Conservation (phyloP, 2,888 invertebrate species). For the Lepeophtheirus nordmannii region DNA sequence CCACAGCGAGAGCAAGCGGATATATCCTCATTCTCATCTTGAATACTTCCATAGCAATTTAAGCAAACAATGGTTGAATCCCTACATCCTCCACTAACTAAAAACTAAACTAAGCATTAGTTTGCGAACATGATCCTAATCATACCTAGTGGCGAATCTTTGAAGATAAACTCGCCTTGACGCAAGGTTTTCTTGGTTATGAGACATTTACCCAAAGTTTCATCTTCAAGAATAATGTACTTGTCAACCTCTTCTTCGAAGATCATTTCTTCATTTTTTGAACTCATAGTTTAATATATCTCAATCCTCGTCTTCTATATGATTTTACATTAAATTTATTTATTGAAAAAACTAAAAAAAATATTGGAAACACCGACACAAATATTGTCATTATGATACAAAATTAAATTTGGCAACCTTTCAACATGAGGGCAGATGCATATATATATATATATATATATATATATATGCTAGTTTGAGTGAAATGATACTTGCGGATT, state of each 20-base stretch:
- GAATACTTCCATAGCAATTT: slow-evolving; percentile 27
- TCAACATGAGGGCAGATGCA: neutral
- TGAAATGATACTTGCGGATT: no score
- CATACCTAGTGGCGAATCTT: slow-evolving; percentile 26
- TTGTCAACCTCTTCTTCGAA: neutral
- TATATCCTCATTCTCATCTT: slow-evolving; percentile 14
- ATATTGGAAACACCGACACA: no score
- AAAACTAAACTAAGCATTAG: neutral
- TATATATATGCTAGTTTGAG: neutral
- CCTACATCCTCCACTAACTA: slow-evolving; percentile 27
- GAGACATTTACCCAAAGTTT: slow-evolving; percentile 27
- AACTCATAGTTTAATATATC: neutral
- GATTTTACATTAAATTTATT: neutral
- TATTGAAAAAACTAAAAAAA: no score
- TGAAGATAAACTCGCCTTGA: slow-evolving; percentile 29
- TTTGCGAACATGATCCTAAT: neutral
- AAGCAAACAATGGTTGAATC: slow-evolving; percentile 27
- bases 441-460: neutral
- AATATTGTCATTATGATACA: no score
- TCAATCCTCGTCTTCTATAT: neutral
- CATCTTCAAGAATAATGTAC: neutral
- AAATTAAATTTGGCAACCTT: no score
- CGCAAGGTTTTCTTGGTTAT: slow-evolving; percentile 27
- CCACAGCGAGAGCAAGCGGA: slow-evolving; percentile 7
- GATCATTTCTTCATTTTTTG: neutral